Evolutionary conservation across 2,888 invertebrate genomes (phyloP), one percentile per base, ranked within the genome.

Genomic region (Anthophora plumipes): DNA sequence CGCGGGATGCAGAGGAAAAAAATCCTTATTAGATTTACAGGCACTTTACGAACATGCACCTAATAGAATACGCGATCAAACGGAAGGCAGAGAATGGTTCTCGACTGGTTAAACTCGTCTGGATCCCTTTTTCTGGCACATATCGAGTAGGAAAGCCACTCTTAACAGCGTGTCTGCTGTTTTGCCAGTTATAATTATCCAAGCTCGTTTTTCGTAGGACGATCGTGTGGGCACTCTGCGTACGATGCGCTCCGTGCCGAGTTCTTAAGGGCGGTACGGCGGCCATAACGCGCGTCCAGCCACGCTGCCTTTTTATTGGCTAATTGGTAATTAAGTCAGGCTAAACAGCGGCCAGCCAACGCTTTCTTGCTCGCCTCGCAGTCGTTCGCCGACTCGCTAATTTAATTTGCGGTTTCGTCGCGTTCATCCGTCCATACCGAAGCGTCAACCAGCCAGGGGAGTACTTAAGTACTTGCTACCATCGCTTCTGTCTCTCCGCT

Each of bases 361-460:
- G 92, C 91, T 91, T 92, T 92, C 91, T 92, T 92, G 91, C 86
- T 86, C 88, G 80, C 88, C 87, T 86, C 88, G n/a, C 83, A 79
- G 83, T 90, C 90, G 89, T 91, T 91, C 90, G 85, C 87, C 87
- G 87, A 89, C 88, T 90, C 89, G 89, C 91, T 92, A 92, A 92
- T 92, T 92, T 92, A 92, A 93, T 92, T 92, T 92, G 90, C 92
- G 90, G 90, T 92, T 93, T 92, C 92, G 90, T 92, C 92, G 91
- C 91, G 88, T 90, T 90, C 88, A 84, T 87, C 81, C 88, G 77
- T 76, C 66, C 83, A 39, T 77, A 74, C 74, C 63, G 55, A 61
- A 63, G 12, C 59, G 31, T 46, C 66, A 31, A 4, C 39, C n/a
- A 31, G 31, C 39, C n/a, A 12, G 52, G 52, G 12, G 2, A 50